These are phyloP conservation scores for Lerema accius DNA, from an alignment of 1,140 invertebrate species.

Conservation along the genomic window DNA sequence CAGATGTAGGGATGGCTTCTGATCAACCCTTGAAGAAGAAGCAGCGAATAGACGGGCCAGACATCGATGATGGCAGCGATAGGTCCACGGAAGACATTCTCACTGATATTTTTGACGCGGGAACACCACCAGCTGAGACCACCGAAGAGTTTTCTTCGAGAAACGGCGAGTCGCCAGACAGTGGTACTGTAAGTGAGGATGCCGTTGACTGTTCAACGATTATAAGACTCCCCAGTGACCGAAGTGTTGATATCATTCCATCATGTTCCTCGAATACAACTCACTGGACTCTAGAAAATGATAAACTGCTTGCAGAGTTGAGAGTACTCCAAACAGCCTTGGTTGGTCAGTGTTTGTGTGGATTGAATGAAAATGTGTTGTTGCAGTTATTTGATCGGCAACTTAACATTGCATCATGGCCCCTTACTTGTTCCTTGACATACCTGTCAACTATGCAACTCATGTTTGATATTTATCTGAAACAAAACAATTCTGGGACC, in stretches of 20 bases:
- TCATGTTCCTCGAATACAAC: conserved; percentile 62
- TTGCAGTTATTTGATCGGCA: conserved; percentile 87
- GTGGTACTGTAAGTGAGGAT: conserved; percentile 78
- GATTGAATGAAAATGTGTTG: conserved; percentile 87
- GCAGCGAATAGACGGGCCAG: conserved; percentile 84
- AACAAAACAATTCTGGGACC: conserved; percentile 90
- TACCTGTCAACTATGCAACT: conserved; percentile 92
- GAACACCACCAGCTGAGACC: conserved; percentile 59
- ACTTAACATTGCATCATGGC: conserved; percentile 88
- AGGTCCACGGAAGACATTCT: conserved; percentile 70
- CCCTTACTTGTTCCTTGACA: conserved; percentile 87
- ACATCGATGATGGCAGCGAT: conserved; percentile 83
- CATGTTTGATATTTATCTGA: conserved; percentile 92
- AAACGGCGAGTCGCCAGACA: conserved; percentile 74
- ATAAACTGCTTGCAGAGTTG: conserved; percentile 67
- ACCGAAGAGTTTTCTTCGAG: conserved; percentile 64
- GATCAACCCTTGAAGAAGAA: conserved; percentile 91
- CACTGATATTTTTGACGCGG: conserved; percentile 70
- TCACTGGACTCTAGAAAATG: conserved; percentile 65
- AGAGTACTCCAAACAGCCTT: conserved; percentile 84
- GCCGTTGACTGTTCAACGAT: conserved; percentile 76
- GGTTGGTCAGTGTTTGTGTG: conserved; percentile 90
- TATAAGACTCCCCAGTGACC: conserved; percentile 58
- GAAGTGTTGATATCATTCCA: conserved; percentile 60
- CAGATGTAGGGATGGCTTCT: conserved; percentile 83